A percentile compares a stretch with the other conserved stretches of the same genome.
Evolutionary conservation across 2,797 vertebrate species (phyloP).

Genomic region (Poecilia wingei): DNA sequence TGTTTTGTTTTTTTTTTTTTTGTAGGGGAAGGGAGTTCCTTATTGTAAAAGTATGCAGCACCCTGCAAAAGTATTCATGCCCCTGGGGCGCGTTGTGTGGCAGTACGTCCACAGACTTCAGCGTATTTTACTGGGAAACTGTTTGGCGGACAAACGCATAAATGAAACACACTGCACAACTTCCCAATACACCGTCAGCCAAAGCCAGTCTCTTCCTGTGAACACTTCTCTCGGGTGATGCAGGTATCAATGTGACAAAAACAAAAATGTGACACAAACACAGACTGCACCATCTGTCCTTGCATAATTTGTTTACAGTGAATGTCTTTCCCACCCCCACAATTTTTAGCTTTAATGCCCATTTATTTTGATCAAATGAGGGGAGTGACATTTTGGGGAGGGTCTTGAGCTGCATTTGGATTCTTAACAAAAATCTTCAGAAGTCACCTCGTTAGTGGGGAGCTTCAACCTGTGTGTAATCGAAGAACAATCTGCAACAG

Average conservation of each 20-base stretch:
- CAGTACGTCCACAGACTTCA: background rate
- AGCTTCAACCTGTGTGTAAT: too few species aligned
- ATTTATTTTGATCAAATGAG: background rate
- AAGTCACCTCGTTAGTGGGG: background rate
- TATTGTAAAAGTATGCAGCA: slow-evolving; percentile 13
- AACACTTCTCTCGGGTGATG: slow-evolving; percentile 45
- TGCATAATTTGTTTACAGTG: background rate
- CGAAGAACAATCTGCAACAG: too few species aligned
- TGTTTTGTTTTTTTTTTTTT: slow-evolving; percentile 36
- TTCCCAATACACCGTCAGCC: slow-evolving; percentile 31
- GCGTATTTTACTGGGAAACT: background rate
- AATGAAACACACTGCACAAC: slow-evolving; percentile 4
- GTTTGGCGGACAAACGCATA: background rate
- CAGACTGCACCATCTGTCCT: too few species aligned
- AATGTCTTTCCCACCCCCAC: too few species aligned
- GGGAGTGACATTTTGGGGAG: background rate
- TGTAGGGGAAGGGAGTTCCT: slow-evolving; percentile 20
- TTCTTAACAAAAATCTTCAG: background rate
- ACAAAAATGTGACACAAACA: too few species aligned
- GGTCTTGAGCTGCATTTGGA: background rate
- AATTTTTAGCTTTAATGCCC: background rate
- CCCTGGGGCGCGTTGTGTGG: background rate
- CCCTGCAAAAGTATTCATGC: background rate
- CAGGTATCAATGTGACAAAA: slow-evolving; percentile 56
- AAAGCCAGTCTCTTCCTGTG: slow-evolving; percentile 45